phyloP scores from a whole-genome alignment of 2,888 invertebrate genomes.

The Acanthococcus lagerstroemiae region DNA sequence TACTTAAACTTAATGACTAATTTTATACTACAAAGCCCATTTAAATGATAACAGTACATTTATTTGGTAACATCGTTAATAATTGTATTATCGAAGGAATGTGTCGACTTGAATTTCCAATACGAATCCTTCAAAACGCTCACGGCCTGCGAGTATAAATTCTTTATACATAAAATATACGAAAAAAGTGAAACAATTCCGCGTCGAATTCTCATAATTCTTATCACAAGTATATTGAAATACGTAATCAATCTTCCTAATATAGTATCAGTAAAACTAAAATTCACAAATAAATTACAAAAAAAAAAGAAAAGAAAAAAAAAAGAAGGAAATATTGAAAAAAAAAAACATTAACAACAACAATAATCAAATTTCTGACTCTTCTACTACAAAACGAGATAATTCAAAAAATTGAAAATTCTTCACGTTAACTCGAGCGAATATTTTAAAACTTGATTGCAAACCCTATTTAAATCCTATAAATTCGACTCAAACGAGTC shows the following conservation, averaged over 20 bases:
- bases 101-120: background rate
- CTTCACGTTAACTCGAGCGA: background rate
- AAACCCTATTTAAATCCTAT: background rate
- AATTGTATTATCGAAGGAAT: conserved; percentile 20
- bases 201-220: background rate
- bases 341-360: background rate
- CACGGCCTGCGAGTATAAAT: background rate
- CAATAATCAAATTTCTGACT: background rate
- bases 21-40: conserved; percentile 19
- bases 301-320: background rate
- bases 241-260: background rate
- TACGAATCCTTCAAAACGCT: background rate
- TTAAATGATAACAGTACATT: conserved; percentile 6
- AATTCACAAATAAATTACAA: background rate
- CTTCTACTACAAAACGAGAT: background rate
- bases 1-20: conserved; percentile 24
- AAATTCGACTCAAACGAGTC: no score
- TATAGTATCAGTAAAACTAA: background rate
- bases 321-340: background rate
- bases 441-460: background rate
- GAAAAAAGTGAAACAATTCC: background rate
- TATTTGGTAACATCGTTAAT: conserved; percentile 22
- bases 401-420: background rate
- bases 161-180: background rate
- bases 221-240: background rate